Evolutionary conservation across 30 jellyfish, hydroid and myxozoan species (phyloP).

Genomic region (Aurelia sp.): DNA sequence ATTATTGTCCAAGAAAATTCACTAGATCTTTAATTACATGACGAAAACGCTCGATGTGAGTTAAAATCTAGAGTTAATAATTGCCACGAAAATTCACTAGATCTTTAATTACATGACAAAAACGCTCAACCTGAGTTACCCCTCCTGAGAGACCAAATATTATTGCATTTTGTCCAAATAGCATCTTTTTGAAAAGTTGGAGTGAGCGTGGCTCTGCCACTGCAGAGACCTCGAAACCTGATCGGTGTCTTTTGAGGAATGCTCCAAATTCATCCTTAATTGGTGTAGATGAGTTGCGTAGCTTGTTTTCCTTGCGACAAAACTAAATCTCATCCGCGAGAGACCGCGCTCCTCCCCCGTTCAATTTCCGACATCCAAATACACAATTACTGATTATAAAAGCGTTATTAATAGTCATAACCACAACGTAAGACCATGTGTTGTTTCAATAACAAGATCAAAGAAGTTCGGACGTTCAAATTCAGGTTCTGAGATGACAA

Average conservation of each 20-base stretch:
- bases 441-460: conserved; percentile 55
- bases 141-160: too few relatives aligned
- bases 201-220: too few relatives aligned
- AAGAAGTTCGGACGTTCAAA: conserved; percentile 7
- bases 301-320: conserved; percentile 17
- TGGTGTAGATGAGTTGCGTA: background rate
- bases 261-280: background rate
- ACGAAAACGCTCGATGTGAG: too few relatives aligned
- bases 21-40: too few relatives aligned
- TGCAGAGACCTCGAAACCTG: too few relatives aligned
- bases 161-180: too few relatives aligned
- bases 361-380: conserved; percentile 56
- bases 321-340: conserved; percentile 25
- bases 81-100: too few relatives aligned
- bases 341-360: conserved; percentile 43
- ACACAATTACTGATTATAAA: conserved; percentile 31
- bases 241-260: conserved; percentile 18
- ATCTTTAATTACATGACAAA: too few relatives aligned
- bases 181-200: too few relatives aligned
- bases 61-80: too few relatives aligned
- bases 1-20: too few relatives aligned
- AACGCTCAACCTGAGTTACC: too few relatives aligned
- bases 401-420: conserved; percentile 38
- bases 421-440: conserved; percentile 36
- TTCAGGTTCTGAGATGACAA: background rate